Evolutionary conservation across 2,888 invertebrate species (phyloP), one percentile per base, ranked within the genome.

Genomic region (Epistrophella euchroma): DNA sequence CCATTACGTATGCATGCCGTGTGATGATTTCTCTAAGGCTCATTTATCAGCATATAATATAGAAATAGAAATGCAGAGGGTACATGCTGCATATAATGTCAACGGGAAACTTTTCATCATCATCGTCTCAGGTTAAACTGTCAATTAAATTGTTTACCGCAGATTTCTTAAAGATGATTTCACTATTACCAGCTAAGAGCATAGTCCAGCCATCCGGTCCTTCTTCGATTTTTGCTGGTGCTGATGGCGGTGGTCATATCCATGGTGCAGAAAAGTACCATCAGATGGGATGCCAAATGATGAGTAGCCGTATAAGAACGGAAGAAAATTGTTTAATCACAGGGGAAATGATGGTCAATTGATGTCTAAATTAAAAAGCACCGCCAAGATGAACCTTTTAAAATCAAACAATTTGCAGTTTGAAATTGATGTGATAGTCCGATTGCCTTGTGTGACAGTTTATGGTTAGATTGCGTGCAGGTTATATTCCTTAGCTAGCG

Each of bases 241-340:
- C 15, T 58, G 22, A 11, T 7, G 22, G 7, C 43, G 40, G n/a
- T 68, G 40, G 28, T 64, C 73, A 58, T 66, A 40, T 43, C 17
- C 11, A 37, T 50, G 66, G 50, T 35, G 25, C 47, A 66, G 45
- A 32, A 47, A n/a, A 37, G 37, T 22, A 52, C 25, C 50, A 58
- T 37, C 50, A 17, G 32, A 52, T 60, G 40, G 37, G 13, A 58
- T 60, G 19, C 28, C 35, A 37, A 62, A 50, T 71, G 83, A 75
- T 73, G 62, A 75, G 68, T 68, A 55, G 60, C 37, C 68, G 55
- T 52, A 28, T 74, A 22, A 11, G 76, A 77, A 81, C 68, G 60
- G 68, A 72, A 76, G 85, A 85, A 85, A 80, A 85, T 85, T 85
- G 76, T 73, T 80, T 85, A 85, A 85, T 85, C 76, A 76, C 68